Conservation (phyloP, 2,797 vertebrate genomes). For the Lophotriccus pileatus region DNA sequence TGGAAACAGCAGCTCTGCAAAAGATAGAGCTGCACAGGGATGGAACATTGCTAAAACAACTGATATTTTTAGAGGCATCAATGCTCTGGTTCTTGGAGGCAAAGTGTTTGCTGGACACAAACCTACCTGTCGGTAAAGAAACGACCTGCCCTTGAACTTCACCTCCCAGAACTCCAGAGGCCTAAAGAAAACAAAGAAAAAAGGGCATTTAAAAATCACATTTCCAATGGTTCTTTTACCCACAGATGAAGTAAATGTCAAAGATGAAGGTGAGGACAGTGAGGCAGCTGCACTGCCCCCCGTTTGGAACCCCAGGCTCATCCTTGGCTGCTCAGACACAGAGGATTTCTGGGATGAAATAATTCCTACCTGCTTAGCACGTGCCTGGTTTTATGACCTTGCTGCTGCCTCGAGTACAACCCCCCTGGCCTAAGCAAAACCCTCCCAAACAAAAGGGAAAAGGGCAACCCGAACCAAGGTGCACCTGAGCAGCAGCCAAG, state of each 20-base stretch:
- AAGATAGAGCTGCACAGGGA: not conserved
- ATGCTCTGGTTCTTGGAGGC: not conserved
- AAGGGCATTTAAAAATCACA: not conserved
- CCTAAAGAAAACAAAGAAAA: conserved; percentile 61
- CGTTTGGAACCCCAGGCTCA: not conserved
- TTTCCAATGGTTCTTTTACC: not conserved
- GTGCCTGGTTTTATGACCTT: not conserved
- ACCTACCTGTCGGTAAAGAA: conserved; percentile 89
- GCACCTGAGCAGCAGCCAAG: not conserved
- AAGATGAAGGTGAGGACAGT: fast-evolving
- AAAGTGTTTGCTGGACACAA: not conserved
- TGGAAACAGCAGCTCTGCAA: not conserved
- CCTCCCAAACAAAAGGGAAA: not conserved
- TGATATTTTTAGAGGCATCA: not conserved
- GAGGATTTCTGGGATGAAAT: not conserved
- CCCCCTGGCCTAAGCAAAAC: too few species aligned
- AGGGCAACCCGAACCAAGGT: not conserved
- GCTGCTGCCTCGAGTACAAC: not conserved
- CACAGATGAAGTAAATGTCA: not conserved
- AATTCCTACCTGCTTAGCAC: not conserved
- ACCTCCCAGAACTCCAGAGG: conserved; percentile 84
- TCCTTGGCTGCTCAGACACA: not conserved
- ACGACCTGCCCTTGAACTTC: conserved; percentile 84
- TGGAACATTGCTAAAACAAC: not conserved
- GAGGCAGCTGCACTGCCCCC: not conserved